These are phyloP conservation scores for Coilia nasus DNA, from an alignment of 2,797 vertebrate species.

Conservation along the genomic window DNA sequence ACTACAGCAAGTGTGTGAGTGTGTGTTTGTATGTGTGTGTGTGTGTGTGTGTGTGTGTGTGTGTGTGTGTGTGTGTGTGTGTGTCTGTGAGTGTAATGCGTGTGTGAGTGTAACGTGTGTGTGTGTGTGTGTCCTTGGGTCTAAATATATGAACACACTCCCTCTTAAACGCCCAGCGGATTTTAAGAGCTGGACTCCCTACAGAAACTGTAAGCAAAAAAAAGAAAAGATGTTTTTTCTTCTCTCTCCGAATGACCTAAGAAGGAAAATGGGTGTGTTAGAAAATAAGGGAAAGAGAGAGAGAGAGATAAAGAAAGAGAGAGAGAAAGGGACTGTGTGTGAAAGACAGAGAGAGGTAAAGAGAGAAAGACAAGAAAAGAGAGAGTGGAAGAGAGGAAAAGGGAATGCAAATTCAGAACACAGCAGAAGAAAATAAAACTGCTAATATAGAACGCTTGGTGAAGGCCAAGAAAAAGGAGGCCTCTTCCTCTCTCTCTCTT, in stretches of 20 bases:
- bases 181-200: slow-evolving; percentile 18
- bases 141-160: slow-evolving; percentile 16
- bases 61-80: not conserved
- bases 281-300: not conserved
- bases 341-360: not conserved
- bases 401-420: not conserved
- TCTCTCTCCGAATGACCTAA: not conserved
- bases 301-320: not conserved
- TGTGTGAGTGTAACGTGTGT: not conserved
- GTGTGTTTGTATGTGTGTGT: not conserved
- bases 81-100: not conserved
- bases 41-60: not conserved
- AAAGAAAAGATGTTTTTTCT: slow-evolving; percentile 1
- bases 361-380: not conserved
- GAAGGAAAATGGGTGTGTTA: slow-evolving; percentile 36
- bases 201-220: not conserved
- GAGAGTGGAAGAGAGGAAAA: too few relatives aligned
- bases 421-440: not conserved
- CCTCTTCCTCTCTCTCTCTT: not conserved
- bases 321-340: not conserved
- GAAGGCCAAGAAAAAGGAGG: not conserved
- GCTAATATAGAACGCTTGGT: not conserved
- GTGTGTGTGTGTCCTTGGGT: slow-evolving; percentile 7
- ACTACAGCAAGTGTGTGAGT: not conserved
- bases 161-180: slow-evolving; percentile 17